A percentile compares a stretch with the other conserved stretches of the same genome.
phyloP scores from a whole-genome alignment of 1,140 invertebrate genomes.

The Cydia amplana region DNA sequence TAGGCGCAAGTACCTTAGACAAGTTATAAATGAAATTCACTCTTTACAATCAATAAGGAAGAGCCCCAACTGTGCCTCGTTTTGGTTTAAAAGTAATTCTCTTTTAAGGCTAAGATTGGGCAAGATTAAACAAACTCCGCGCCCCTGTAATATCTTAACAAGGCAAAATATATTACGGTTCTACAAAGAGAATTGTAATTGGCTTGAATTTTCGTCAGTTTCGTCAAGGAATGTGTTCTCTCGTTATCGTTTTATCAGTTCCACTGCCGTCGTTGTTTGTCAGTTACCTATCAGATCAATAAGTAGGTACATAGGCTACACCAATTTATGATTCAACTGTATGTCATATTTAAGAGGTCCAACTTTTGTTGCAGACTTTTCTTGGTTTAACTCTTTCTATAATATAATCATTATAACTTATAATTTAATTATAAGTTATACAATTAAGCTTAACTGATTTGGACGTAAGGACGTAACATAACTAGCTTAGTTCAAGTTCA shows the following conservation, averaged over 20 bases:
- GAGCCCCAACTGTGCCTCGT: neutral
- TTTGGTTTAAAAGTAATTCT: slow-evolving; percentile 4
- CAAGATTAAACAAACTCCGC: slow-evolving; percentile 6
- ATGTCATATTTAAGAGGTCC: no score
- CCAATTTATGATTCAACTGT: no score
- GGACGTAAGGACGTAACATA: no score
- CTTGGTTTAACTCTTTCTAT: no score
- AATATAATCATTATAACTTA: no score
- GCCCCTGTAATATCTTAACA: slow-evolving; percentile 8
- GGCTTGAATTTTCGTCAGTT: neutral
- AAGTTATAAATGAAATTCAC: neutral
- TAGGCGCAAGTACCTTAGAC: neutral
- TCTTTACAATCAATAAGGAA: neutral
- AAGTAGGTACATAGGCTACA: no score
- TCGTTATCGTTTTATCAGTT: neutral
- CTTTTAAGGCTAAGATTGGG: neutral
- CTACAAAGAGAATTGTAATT: neutral
- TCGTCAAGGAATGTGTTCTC: neutral
- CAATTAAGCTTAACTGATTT: no score
- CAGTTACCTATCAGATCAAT: no score
- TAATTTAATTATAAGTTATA: no score
- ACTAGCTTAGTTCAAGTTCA: no score
- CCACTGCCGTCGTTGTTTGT: no score
- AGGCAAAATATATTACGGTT: neutral
- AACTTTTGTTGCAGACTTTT: no score